Evolutionary conservation across 2,113 vertebrate species (phyloP), one percentile per base, ranked within the genome.

Genomic region (Danionella cerebrum): DNA sequence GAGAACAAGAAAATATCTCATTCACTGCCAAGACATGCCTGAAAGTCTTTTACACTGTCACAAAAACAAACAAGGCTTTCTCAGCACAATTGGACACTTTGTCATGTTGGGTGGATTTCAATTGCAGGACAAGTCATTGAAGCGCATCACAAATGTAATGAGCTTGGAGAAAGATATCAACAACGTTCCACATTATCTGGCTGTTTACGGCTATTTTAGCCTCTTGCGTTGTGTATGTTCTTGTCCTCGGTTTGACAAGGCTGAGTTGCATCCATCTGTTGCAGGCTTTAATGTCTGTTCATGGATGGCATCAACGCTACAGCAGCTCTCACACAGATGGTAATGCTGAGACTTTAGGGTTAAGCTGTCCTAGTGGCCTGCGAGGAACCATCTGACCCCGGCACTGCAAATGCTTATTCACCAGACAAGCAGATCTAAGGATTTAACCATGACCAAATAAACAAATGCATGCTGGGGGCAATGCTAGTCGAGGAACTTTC

Each of bases 281-380:
- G 39, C 38, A 31, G 39, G 51, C 45, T 55, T 33, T 67, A 31
- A 53, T 55, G 51, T 67, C 39, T 44, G 19, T 24, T 33, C 29
- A 7, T 24, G 14, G 39, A 19, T 60, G 48, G 60, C 13, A 31
- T 55, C 11, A 33, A 50, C n/a, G 41, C 35, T 27, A 27, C 10
- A 25, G 19, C 35, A 38, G 44, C 44, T 41, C 31, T 29, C 35
- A 41, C 54, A 51, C 67, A 69, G 67, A 69, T 69, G 67, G 67
- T 35, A 29, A 29, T 59, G 45, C 39, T 50, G 18, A 38, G 51
- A 31, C 18, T 50, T 58, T 39, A 7, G 55, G 67, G 67, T 51
- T 69, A 69, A 69, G 55, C 67, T 38, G 55, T 38, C 33, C 67
- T 45, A 14, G 19, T 50, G 36, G 10, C 24, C 6, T n/a, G 12